Base-by-base conservation (phyloP, 2,888 invertebrate genomes). In the Mactromeris polynyma region DNA sequence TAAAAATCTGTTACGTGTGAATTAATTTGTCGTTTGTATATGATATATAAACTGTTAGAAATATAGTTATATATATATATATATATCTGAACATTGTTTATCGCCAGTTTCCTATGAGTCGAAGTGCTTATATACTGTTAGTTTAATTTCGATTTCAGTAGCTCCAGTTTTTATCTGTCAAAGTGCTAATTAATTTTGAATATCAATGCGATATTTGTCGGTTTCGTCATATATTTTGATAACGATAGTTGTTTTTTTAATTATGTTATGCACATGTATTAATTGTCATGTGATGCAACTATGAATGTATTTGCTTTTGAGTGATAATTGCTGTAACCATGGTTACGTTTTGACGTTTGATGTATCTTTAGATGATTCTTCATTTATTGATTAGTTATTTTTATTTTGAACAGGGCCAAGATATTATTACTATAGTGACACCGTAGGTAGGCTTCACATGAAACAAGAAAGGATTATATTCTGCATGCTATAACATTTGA, bases 361-460 rank as follows among this genome's bases (percentile, higher is more conserved):
- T 73, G 73, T 73, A 33, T 11, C 0, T 33, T 73, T 36, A 36
- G 73, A 73, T 73, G 36, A 33, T 73, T 73, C 33, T 26, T 36
- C 58, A 58, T 73, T 73, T 73, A 73, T 33, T 73, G 33, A 73
- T 33, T 73, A 73, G 73, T 11, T 73, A 21, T 83, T 19, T 82
- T 83, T 83, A 73, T 73, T 83, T 83, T 64, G 33, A 40, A 83
- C 90, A 90, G 90, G 90, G 85, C 84, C 84, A 19, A 58, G 83
- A 80, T 83, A 82, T 87, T 90, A 90, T 87, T 87, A 82, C 79
- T 84, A 87, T 81, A 80, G 85, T 33, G 83, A 86, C 36, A 69
- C 78, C 31, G 83, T 90, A 84, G 89, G 89, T 90, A 90, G 81
- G 89, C 33, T 78, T 54, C 4, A 19, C 33, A 31, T 7, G 36